These are phyloP conservation scores for Stichodactyla mertensii DNA, from an alignment of 64 coral and sea anemone species.

Conservation along the genomic window DNA sequence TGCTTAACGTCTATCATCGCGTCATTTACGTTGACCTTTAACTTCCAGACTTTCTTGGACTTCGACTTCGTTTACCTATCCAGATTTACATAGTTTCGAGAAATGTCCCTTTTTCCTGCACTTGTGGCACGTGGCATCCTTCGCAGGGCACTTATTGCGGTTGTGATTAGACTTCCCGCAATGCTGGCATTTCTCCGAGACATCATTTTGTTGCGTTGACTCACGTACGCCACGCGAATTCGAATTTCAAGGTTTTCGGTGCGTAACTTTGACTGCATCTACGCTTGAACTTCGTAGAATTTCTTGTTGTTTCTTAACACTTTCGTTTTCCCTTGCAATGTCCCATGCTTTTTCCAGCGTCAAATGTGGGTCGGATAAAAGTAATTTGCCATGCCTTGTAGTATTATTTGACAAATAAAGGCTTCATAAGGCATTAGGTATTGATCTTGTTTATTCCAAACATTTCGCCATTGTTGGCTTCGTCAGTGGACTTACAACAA, in stretches of 20 bases:
- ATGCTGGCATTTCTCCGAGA: not conserved
- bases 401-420: too few species aligned
- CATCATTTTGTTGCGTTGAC: not conserved
- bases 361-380: slow-evolving; percentile 30
- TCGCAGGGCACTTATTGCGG: slow-evolving; percentile 10
- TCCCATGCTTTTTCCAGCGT: slow-evolving; percentile 30
- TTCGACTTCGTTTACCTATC: too few species aligned
- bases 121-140: not conserved
- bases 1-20: too few species aligned
- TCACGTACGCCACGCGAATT: not conserved
- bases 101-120: too few species aligned
- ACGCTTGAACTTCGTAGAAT: slow-evolving; percentile 25
- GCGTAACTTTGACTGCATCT: slow-evolving; percentile 11
- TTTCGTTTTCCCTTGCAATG: slow-evolving; percentile 19
- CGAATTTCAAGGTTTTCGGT: not conserved
- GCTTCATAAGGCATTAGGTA: too few species aligned
- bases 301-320: slow-evolving; percentile 21
- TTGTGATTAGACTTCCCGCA: not conserved
- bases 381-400: too few species aligned
- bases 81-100: too few species aligned
- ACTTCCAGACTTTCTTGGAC: too few species aligned
- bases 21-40: too few species aligned
- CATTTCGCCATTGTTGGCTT: too few species aligned
- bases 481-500: too few species aligned
- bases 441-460: too few species aligned